phyloP scores from a whole-genome alignment of 2,113 vertebrate species.

The Sorex fumeus region DNA sequence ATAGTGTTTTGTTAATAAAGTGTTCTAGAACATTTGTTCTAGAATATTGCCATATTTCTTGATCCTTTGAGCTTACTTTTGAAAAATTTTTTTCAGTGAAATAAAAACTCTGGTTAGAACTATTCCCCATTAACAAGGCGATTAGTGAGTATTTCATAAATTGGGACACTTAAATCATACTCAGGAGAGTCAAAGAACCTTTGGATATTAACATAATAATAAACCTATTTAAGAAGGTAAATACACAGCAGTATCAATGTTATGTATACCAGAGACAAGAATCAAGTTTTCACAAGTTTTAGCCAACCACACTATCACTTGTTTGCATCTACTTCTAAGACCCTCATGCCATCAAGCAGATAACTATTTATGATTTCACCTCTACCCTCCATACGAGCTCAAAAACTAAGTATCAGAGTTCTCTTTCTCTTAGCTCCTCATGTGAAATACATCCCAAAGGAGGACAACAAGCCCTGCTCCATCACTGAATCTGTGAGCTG shows the following conservation, averaged over 20 bases:
- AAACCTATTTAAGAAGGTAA: constrained; percentile 20
- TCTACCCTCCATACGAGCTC: neutral
- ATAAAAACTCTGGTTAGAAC: neutral
- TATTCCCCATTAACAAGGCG: neutral
- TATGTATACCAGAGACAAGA: neutral
- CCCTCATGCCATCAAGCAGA: neutral
- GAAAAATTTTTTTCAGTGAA: neutral
- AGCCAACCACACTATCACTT: neutral
- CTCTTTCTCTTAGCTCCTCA: constrained; percentile 90
- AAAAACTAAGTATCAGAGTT: neutral
- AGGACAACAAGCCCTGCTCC: constrained; percentile 94
- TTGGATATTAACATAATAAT: constrained; percentile 1
- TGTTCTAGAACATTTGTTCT: constrained; percentile 26
- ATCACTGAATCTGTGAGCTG: constrained; percentile 94
- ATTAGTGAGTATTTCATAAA: neutral
- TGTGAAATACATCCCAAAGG: constrained; percentile 96
- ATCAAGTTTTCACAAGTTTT: constrained; percentile 5
- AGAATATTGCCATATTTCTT: neutral
- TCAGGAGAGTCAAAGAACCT: constrained; percentile 11
- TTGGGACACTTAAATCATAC: neutral
- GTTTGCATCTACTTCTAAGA: neutral
- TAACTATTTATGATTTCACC: neutral
- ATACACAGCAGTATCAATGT: neutral
- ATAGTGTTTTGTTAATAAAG: constrained; percentile 13
- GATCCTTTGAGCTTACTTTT: constrained; percentile 32